Base-by-base conservation (phyloP, 2,113 vertebrate species). In the Rhombomys opimus region DNA sequence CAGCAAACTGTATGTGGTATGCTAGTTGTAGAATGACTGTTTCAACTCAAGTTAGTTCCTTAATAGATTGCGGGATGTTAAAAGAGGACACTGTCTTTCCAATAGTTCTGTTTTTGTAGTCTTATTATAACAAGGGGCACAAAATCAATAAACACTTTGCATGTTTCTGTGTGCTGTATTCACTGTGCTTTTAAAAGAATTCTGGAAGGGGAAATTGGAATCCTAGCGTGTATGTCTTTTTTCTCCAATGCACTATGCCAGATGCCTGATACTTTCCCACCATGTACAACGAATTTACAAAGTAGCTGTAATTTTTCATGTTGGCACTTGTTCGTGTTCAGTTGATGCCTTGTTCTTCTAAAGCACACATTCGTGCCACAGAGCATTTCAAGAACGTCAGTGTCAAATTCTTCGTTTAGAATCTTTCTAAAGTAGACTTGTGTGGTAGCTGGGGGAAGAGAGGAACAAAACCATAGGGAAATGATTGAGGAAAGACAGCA, bases 51-150 rank as follows among this genome's bases (percentile, higher is more conserved):
- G 2, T 76, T 72, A 92, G 73, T 92, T 87, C 30, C 92, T 92
- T 75, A 10, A 87, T 96, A 86, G n/a, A 85, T n/a, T 68, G 57
- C 8, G 76, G 27, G n/a, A 94, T 17, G 90, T 93, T 90, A 25
- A 92, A 73, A 23, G 46, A 92, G 22, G 12, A 59, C 52, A 63
- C 50, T 93, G 30, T 90, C 32, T 89, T 92, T 81, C 80, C 14
- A 13, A 38, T 73, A 32, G 77, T 94, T 94, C 7, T 93, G 20
- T 95, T 93, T n/a, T 73, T 59, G 9, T 85, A 41, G 57, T 93
- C 67, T 68, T 59, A 68, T 84, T 94, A 85, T 57, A 57, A 57
- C 4, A 72, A 63, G 88, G 78, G 25, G 7, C 20, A 80, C 35
- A 80, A 78, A 94, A 14, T 77, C 9, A 72, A 82, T 77, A 68